Base-by-base conservation (phyloP, 2,797 vertebrate genomes). In the Trachops cirrhosus region DNA sequence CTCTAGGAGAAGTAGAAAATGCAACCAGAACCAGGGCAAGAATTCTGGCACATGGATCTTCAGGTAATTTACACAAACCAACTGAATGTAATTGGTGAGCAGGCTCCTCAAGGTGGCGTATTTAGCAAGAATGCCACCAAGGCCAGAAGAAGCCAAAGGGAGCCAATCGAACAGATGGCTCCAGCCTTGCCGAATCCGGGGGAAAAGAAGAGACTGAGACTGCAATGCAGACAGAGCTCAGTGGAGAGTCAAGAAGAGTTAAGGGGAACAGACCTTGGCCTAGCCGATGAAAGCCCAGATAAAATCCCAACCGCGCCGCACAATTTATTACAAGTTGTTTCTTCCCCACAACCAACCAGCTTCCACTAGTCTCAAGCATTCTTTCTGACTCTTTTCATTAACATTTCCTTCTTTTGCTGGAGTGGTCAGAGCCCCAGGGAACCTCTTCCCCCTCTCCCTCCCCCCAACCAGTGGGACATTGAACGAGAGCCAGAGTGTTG, bases 401-500 rank as follows among this genome's bases (percentile, higher is more conserved):
- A 95, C 9, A 64, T 97, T 95, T 94, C 86, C 84, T 94, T 94
- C 91, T 94, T 96, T 96, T 87, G 93, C 91, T 93, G 91, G 93
- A 97, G 89, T 85, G 75, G 77, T 80, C 73, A 90, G 94, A 96
- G 89, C 93, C 91, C 93, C 85, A 73, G 96, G 97, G 97, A 96
- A 83, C 94, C 95, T 96, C 83, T 52, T 52, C 78, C 57, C 73
- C 32, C 48, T 48, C 39, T 54, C 32, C 75, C 68, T 46, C 74
- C 18, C 46, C 46, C 57, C 77, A 82, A 89, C 94, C 94, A 93
- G 79, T 87, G 84, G 96, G 97, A 91, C 96, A 96, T 94, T 97
- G 97, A 98, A 96, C 46, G 57, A 87, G 80, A 93, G 97, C 97
- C 97, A 98, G 96, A 93, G 94, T 96, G 96, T 98, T 97, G 97